These are phyloP conservation scores for Corythornis madagascariensis DNA, from an alignment of 2,113 vertebrate genomes.

Conservation along the genomic window DNA sequence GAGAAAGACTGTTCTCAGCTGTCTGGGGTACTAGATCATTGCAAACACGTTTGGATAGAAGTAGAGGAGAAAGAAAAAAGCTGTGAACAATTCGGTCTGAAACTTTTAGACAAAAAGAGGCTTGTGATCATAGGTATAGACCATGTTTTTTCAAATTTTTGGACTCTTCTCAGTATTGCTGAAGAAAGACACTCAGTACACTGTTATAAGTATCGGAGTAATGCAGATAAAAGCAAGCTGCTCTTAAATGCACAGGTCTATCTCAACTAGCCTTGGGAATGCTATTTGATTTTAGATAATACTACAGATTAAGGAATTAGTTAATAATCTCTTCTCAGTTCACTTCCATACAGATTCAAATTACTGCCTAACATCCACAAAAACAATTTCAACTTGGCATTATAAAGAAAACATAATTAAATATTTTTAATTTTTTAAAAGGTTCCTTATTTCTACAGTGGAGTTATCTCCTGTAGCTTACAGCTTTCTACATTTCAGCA, in stretches of 20 bases:
- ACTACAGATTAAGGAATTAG: not conserved
- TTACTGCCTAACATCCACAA: not conserved
- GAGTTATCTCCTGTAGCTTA: not conserved
- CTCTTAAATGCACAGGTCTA: not conserved
- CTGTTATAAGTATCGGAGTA: not conserved
- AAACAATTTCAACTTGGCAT: not conserved
- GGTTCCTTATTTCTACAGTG: not conserved
- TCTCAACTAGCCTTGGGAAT: not conserved
- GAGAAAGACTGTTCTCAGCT: not conserved
- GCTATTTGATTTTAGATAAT: not conserved
- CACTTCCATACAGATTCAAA: not conserved
- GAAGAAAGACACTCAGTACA: not conserved
- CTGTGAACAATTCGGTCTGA: not conserved
- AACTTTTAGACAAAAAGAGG: not conserved
- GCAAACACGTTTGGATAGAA: not conserved
- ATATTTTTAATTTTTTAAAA: not conserved
- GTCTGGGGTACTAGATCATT: not conserved
- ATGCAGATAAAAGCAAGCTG: not conserved
- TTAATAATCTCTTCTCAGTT: not conserved
- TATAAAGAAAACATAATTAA: not conserved
- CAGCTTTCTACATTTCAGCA: not conserved
- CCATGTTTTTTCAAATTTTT: accelerated
- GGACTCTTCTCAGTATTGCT: not conserved
- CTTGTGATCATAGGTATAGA: not conserved
- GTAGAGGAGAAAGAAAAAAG: not conserved